Conservation (phyloP, 1,140 invertebrate species). For the Arctopsyche grandis region DNA sequence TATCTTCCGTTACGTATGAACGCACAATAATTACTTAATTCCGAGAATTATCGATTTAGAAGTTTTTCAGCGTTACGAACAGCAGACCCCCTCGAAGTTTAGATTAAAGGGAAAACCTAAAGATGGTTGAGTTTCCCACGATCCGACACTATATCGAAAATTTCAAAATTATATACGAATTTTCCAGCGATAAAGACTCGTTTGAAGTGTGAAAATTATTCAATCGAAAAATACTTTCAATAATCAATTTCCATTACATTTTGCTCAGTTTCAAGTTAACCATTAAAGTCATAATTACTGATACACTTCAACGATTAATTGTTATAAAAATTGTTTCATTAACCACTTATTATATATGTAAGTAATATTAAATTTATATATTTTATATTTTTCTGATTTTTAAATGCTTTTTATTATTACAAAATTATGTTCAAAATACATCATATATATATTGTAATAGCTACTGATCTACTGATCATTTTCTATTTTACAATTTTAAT, state of each 20-base stretch:
- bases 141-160: slow-evolving; percentile 5
- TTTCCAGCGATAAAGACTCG: neutral
- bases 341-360: too few relatives aligned
- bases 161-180: neutral
- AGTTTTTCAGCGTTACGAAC: neutral
- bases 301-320: too few relatives aligned
- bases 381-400: too few relatives aligned
- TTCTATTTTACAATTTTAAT: too few relatives aligned
- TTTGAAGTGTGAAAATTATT: slow-evolving; percentile 9
- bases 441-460: too few relatives aligned
- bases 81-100: neutral
- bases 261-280: too few relatives aligned
- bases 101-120: slow-evolving; percentile 11
- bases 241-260: neutral
- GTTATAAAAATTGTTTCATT: too few relatives aligned
- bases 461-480: too few relatives aligned
- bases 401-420: too few relatives aligned
- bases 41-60: slow-evolving; percentile 10
- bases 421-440: too few relatives aligned
- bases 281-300: too few relatives aligned
- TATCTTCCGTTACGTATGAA: neutral
- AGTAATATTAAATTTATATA: too few relatives aligned
- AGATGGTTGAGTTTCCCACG: slow-evolving; percentile 5
- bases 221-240: neutral
- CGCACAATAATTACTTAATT: slow-evolving; percentile 8